Conservation (phyloP, 2,797 vertebrate species). For the Diceros bicornis region DNA sequence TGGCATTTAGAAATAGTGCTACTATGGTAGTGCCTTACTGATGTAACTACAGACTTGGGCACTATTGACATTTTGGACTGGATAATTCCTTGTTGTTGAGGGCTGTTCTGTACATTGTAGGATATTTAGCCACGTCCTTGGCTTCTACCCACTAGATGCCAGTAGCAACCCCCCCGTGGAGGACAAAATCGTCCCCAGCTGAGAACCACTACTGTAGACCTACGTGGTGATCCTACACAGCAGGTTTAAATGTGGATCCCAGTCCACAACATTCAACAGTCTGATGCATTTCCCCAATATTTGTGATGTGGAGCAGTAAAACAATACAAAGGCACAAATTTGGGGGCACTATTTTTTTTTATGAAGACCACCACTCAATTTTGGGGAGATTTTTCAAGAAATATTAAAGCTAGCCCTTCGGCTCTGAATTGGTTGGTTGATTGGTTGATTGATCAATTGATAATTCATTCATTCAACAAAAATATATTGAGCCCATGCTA, state of each 20-base stretch:
- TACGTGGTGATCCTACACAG: background rate
- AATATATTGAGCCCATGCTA: background rate
- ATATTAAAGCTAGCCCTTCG: background rate
- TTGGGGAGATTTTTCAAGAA: background rate
- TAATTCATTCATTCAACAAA: background rate
- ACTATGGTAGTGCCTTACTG: background rate
- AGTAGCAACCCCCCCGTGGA: background rate
- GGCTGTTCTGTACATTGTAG: background rate
- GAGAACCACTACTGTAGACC: background rate
- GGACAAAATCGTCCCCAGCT: background rate
- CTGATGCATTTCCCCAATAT: background rate
- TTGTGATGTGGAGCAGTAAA: background rate
- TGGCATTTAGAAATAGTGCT: slow-evolving; percentile 24
- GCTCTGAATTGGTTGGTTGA: background rate
- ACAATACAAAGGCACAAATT: background rate
- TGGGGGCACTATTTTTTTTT: background rate
- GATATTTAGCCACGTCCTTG: background rate
- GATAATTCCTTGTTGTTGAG: background rate
- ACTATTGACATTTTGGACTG: background rate
- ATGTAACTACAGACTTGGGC: background rate
- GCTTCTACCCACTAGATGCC: background rate
- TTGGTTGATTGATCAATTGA: background rate
- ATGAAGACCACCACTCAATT: background rate
- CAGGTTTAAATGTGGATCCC: background rate
- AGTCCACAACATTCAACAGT: background rate